Conservation (phyloP, 2,888 invertebrate species). For the Oxycera nigricornis region DNA sequence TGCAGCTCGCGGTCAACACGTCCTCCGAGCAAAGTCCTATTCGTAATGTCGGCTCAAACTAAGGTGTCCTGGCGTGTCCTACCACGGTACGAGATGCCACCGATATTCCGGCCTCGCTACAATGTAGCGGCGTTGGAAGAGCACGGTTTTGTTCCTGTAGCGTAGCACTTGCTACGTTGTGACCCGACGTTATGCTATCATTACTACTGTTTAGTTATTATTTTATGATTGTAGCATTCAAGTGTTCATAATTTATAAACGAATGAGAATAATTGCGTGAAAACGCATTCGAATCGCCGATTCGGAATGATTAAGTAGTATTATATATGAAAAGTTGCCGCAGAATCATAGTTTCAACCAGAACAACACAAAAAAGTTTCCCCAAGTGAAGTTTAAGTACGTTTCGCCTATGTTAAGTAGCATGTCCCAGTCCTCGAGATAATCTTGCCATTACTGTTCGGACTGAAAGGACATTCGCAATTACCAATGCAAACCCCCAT, state of each 20-base stretch:
- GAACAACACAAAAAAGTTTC: not conserved
- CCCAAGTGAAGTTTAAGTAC: not conserved
- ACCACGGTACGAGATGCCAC: not conserved
- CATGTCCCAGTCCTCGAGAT: not conserved
- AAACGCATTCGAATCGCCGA: constrained; percentile 1
- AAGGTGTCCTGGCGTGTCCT: constrained; percentile 46
- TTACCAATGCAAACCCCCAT: not conserved
- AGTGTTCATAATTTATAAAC: constrained; percentile 47
- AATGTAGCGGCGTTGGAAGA: constrained; percentile 49
- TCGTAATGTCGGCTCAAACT: constrained; percentile 64
- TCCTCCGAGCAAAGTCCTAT: constrained; percentile 21
- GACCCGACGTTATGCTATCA: constrained; percentile 30
- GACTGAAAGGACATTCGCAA: not conserved
- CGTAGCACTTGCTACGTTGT: not conserved
- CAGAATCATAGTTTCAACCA: not conserved
- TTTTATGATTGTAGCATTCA: constrained; percentile 16
- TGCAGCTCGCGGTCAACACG: constrained; percentile 57
- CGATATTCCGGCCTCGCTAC: not conserved
- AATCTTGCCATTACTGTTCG: not conserved
- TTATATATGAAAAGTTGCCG: not conserved
- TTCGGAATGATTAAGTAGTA: constrained; percentile 33
- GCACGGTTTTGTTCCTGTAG: constrained; percentile 62
- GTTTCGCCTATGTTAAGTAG: not conserved
- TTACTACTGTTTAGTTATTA: constrained; percentile 12
- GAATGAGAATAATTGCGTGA: constrained; percentile 25